Conservation (phyloP, 2,113 vertebrate genomes). For the Echinops telfairi region DNA sequence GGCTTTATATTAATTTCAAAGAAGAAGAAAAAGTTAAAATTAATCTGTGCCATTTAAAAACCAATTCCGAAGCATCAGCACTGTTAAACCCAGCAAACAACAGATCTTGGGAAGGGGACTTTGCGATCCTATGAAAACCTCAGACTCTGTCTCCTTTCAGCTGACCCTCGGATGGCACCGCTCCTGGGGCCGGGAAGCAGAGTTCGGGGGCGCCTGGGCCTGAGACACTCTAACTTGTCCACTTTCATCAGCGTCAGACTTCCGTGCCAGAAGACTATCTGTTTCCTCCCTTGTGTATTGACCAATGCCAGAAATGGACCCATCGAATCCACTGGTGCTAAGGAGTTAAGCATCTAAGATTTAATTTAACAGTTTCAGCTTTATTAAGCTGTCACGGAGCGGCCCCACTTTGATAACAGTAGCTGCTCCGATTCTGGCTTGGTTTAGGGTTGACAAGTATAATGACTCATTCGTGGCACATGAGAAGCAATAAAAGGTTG, state of each 20-base stretch:
- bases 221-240: slow-evolving; percentile 84
- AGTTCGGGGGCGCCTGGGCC: slow-evolving; percentile 82
- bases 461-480: slow-evolving; percentile 90
- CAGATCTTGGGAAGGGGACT: slow-evolving; percentile 56
- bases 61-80: slow-evolving; percentile 58
- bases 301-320: slow-evolving; percentile 80
- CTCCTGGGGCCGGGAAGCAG: slow-evolving; percentile 79
- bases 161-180: slow-evolving; percentile 83
- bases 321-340: slow-evolving; percentile 76
- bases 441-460: slow-evolving; percentile 91
- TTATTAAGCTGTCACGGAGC: slow-evolving; percentile 92
- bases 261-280: slow-evolving; percentile 66
- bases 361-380: slow-evolving; percentile 92
- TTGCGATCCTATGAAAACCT: slow-evolving; percentile 74
- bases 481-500: slow-evolving; percentile 89
- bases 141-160: slow-evolving; percentile 78
- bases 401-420: slow-evolving; percentile 88
- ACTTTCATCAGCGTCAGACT: slow-evolving; percentile 87
- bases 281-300: slow-evolving; percentile 54
- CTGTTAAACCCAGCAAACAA: slow-evolving; percentile 62
- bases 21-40: slow-evolving; percentile 49
- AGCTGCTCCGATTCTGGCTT: slow-evolving; percentile 91
- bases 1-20: slow-evolving; percentile 40
- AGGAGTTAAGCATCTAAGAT: slow-evolving; percentile 88
- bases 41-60: slow-evolving; percentile 39